Conservation (phyloP, 2,888 invertebrate genomes). For the Yponomeuta plumbellus region DNA sequence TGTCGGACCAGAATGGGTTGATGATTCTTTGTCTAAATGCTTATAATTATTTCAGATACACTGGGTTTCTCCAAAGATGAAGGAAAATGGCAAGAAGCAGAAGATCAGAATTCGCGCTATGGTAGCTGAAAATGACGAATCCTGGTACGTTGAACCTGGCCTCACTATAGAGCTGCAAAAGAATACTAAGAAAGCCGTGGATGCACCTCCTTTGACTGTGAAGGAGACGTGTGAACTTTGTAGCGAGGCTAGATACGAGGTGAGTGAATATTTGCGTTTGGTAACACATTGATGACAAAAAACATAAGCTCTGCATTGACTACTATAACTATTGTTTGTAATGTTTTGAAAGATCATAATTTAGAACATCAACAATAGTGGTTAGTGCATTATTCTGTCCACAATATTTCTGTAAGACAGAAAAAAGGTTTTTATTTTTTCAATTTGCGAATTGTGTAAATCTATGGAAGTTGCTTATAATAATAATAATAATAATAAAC, state of each 20-base stretch:
- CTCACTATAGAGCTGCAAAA: conserved; percentile 47
- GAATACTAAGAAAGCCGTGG: conserved; percentile 43
- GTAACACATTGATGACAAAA: too few species aligned
- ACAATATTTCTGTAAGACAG: too few species aligned
- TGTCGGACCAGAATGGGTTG: neutral
- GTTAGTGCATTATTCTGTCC: too few species aligned
- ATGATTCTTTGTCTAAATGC: too few species aligned
- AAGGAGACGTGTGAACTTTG: conserved; percentile 44
- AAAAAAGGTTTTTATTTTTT: too few species aligned
- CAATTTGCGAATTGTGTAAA: too few species aligned
- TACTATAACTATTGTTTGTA: too few species aligned
- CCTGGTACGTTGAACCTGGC: conserved; percentile 50
- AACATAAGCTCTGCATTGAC: too few species aligned
- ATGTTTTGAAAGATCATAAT: too few species aligned
- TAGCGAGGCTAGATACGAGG: conserved; percentile 40
- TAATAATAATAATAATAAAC: too few species aligned
- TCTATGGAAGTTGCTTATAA: too few species aligned
- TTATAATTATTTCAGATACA: conserved; percentile 42
- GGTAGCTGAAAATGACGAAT: conserved; percentile 60
- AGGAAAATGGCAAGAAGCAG: conserved; percentile 29
- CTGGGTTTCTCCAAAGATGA: conserved; percentile 60
- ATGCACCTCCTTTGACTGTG: conserved; percentile 44
- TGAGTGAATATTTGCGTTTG: neutral
- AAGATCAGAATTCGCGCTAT: conserved; percentile 58
- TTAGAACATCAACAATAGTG: too few species aligned